These are phyloP conservation scores for Parauchenoglanis punctatus DNA, from an alignment of 2,797 vertebrate genomes.

Conservation along the genomic window DNA sequence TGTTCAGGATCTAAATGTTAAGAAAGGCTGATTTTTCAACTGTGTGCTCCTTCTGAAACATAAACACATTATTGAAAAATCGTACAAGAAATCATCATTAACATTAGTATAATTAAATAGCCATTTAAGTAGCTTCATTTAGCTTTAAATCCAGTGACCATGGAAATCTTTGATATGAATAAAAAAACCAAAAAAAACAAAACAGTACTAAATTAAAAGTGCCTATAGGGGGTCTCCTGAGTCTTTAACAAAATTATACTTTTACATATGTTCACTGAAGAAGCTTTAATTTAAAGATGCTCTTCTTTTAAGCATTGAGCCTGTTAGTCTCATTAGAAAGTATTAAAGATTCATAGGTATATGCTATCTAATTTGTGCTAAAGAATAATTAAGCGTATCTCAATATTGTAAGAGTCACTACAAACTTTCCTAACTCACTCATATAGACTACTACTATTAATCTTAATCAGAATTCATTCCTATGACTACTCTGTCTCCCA, in stretches of 20 bases:
- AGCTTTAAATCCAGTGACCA: not conserved
- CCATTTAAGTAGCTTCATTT: too few species aligned
- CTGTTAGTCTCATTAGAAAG: not conserved
- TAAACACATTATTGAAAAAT: not conserved
- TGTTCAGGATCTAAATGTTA: conserved; percentile 41
- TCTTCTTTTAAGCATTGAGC: not conserved
- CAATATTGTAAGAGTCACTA: not conserved
- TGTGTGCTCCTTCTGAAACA: not conserved
- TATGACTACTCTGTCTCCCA: not conserved
- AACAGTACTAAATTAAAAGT: not conserved
- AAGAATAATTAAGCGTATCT: not conserved
- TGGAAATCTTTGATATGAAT: too few species aligned
- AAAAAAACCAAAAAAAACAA: not conserved
- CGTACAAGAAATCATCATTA: not conserved
- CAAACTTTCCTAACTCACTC: not conserved
- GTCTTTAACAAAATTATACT: too few species aligned
- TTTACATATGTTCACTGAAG: not conserved
- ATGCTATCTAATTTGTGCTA: not conserved
- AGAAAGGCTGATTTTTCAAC: conserved; percentile 15
- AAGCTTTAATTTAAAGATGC: not conserved
- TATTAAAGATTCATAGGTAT: too few species aligned
- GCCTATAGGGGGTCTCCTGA: not conserved
- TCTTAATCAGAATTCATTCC: not conserved
- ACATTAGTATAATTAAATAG: not conserved
- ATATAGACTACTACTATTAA: not conserved